Evolutionary conservation across 2,113 vertebrate species (phyloP), one percentile per base, ranked within the genome.

Genomic region (Columba janthina): DNA sequence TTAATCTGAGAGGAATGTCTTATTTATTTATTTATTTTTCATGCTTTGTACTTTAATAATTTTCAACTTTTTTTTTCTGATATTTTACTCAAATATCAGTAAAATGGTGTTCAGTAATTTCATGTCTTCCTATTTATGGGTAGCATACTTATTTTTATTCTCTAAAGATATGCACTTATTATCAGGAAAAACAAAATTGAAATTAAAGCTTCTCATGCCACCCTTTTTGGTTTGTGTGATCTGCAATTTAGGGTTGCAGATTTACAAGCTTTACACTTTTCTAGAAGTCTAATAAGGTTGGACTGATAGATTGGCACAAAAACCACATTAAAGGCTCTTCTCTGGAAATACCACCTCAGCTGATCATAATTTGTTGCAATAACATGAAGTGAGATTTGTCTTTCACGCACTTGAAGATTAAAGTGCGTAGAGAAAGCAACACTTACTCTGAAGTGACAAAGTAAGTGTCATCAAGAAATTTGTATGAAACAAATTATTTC

Each of bases 381-480:
- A 34, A 72, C 71, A 34, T 42, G 54, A 93, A 72, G 66, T 82
- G 66, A 93, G 53, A 88, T 97, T 76, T 88, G 66, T 93, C 85
- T 96, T 91, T 85, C 38, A 9, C 88, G 70, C 61, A 42, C 54
- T 79, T 89, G 42, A 67, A 82, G 51, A 67, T 89, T 89, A 72
- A 81, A 93, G 65, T 48, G 70, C 36, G 42, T 7, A 64, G 38
- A 60, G 57, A 65, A 88, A 86, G 54, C 5, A 10, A 70, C 64
- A 72, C 60, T 93, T 67, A 46, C 28, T 93, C 61, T 76, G 17
- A 80, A 93, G 64, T 80, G 78, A 88, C 86, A 85, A 76, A 93
- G 46, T 65, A 48, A 79, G 25, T 84, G 90, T 62, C 12, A 1
- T 22, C 5, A 8, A 77, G 67, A 84, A 93, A 78, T 61, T 21